Percentiles rank a stretch among this genome's conserved stretches.
These are phyloP conservation scores for Piprites chloris DNA, from an alignment of 2,113 vertebrate genomes.

Conservation along the genomic window DNA sequence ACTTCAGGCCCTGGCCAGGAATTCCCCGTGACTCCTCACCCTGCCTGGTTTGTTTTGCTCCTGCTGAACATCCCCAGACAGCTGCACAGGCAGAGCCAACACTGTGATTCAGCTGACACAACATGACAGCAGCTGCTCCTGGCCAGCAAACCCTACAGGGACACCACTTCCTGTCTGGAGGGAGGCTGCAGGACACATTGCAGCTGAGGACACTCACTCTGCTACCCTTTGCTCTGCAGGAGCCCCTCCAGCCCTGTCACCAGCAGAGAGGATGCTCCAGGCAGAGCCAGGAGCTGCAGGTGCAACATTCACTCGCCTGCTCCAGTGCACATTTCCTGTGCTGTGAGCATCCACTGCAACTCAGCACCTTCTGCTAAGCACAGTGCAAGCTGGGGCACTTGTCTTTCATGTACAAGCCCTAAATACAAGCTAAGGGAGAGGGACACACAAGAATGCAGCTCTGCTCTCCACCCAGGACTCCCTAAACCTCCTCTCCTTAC, in stretches of 20 bases:
- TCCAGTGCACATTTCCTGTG: rapidly evolving
- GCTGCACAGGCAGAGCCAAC: neutral
- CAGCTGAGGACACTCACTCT: neutral
- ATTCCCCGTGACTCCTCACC: neutral
- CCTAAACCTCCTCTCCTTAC: neutral
- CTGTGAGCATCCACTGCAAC: neutral
- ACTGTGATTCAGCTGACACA: neutral
- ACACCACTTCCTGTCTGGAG: neutral
- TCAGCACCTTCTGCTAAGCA: neutral
- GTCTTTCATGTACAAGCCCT: neutral
- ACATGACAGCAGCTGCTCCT: constrained; percentile 9
- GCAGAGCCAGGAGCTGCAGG: neutral
- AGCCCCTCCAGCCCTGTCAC: neutral
- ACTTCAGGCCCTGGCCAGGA: neutral
- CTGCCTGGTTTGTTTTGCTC: neutral
- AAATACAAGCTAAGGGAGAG: neutral
- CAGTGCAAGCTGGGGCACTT: rapidly evolving
- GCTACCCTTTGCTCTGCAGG: neutral
- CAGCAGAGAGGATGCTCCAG: neutral
- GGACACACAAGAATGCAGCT: neutral
- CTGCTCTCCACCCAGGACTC: neutral
- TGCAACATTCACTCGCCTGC: rapidly evolving
- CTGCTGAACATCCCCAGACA: neutral
- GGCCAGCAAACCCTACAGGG: neutral
- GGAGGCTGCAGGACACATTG: neutral